A percentile compares a stretch with the other conserved stretches of the same genome.
These are phyloP conservation scores for Drosophila picticornis DNA, from an alignment of 2,888 invertebrate genomes.

Conservation along the genomic window DNA sequence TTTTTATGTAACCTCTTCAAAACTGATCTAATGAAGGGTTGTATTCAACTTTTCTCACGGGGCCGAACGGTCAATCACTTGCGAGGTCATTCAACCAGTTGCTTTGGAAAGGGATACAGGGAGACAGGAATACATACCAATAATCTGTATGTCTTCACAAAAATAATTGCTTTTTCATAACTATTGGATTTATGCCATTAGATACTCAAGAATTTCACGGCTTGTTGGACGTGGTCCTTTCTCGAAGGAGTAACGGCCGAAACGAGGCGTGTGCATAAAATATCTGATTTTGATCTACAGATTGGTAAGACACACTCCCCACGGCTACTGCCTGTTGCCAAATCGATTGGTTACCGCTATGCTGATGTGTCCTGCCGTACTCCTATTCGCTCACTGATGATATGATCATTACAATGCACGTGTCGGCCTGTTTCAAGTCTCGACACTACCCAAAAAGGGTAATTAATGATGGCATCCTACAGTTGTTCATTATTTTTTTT, in stretches of 20 bases:
- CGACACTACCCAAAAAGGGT: constrained; percentile 40
- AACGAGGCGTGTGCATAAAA: constrained; percentile 72
- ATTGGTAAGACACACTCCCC: constrained; percentile 38
- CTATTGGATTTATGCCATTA: constrained; percentile 61
- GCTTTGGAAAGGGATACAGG: constrained; percentile 25
- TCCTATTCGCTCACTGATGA: constrained; percentile 49
- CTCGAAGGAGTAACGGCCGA: constrained; percentile 10
- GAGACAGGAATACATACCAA: background rate
- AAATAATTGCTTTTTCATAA: constrained; percentile 70
- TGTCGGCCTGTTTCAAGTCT: constrained; percentile 62
- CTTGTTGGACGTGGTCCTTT: constrained; percentile 63
- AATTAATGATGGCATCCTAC: constrained; percentile 62
- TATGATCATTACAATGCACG: constrained; percentile 69
- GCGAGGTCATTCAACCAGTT: constrained; percentile 70
- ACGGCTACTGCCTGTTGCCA: constrained; percentile 32
- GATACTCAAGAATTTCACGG: constrained; percentile 65
- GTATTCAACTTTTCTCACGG: constrained; percentile 63
- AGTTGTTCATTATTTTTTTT: background rate
- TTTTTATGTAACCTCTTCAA: constrained; percentile 65
- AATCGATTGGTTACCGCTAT: constrained; percentile 72
- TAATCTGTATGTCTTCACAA: constrained; percentile 2
- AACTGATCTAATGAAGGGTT: constrained; percentile 69
- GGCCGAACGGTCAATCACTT: constrained; percentile 50
- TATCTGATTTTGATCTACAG: constrained; percentile 69
- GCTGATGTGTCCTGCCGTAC: constrained; percentile 43